A percentile compares a stretch with the other conserved stretches of the same genome.
Evolutionary conservation across 2,113 vertebrate species (phyloP).

Genomic region (Vidua chalybeata): DNA sequence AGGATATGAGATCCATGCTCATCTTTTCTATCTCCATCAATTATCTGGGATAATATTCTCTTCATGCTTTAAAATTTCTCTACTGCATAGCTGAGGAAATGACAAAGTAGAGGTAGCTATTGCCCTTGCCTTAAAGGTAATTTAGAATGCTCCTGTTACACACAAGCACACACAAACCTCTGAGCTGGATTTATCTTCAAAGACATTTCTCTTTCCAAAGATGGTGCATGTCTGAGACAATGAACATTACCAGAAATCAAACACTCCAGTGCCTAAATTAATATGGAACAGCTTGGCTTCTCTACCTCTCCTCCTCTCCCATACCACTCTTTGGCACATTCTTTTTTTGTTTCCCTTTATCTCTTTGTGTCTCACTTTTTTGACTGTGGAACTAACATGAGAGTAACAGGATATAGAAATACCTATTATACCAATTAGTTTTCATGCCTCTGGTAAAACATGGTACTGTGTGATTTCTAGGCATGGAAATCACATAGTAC

Average conservation of each 20-base stretch:
- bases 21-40: slow-evolving; percentile 73
- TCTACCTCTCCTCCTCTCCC: not conserved
- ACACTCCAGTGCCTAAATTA: not conserved
- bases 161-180: not conserved
- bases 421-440: not conserved
- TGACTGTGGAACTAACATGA: not conserved
- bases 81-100: slow-evolving; percentile 61
- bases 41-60: slow-evolving; percentile 71
- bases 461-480: not conserved
- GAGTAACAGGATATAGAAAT: not conserved
- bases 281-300: not conserved
- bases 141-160: slow-evolving; percentile 73
- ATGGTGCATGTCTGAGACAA: not conserved
- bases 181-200: not conserved
- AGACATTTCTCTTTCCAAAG: not conserved
- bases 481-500: no score
- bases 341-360: not conserved
- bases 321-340: not conserved
- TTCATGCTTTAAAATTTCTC: slow-evolving; percentile 18
- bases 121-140: slow-evolving; percentile 68
- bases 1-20: slow-evolving; percentile 64
- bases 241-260: not conserved
- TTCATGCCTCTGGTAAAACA: not conserved
- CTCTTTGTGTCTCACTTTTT: not conserved
- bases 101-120: slow-evolving; percentile 59